Evolutionary conservation across 92 coral and sea anemone genomes (phyloP), one percentile per base, ranked within the genome.

Genomic region (Muricea muricata): DNA sequence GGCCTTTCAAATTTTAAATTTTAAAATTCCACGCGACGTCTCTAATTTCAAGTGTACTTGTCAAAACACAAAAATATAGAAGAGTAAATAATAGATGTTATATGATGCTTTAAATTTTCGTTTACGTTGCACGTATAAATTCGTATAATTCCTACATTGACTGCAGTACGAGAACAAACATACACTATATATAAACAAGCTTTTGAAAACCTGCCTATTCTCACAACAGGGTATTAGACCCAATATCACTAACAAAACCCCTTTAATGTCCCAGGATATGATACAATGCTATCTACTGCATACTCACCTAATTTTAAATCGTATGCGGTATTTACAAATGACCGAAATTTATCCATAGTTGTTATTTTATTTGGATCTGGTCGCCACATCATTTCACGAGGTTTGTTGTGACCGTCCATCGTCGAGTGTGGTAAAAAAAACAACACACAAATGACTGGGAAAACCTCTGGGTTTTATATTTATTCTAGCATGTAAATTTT

Each of bases 321-420:
- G 82, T 60, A 92, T 23, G 81, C 60, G 15, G 63, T 72, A 89
- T 94, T 97, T 33, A 97, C 93, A 4, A 57, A 26, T 24, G 73
- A 57, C 31, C 94, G 92, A 88, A 97, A 97, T 30, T 80, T 87
- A 52, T 92, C 94, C 90, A 97, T 90, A 80, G 92, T 97, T 10
- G 96, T 90, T 37, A 88, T 32, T 58, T 86, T 80, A 81, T 70
- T 81, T 14, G 61, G 21, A 21, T 79, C 87, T 0, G 99, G 98
- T 33, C 69, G 80, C 99, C 99, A 97, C 88, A 94, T 87, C 48
- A 92, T 63, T 24, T 65, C 67, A 23, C 94, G 84, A 42, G 35
- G 13, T 20, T 97, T 91, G 0, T 88, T 29, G 65, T 23, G 29
- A 33, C 40, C 2, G 4, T 75, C 80, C 80, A 75, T 26, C n/a